A percentile compares a stretch with the other conserved stretches of the same genome.
phyloP scores from a whole-genome alignment of 2,113 vertebrate genomes.

The Daubentonia madagascariensis region DNA sequence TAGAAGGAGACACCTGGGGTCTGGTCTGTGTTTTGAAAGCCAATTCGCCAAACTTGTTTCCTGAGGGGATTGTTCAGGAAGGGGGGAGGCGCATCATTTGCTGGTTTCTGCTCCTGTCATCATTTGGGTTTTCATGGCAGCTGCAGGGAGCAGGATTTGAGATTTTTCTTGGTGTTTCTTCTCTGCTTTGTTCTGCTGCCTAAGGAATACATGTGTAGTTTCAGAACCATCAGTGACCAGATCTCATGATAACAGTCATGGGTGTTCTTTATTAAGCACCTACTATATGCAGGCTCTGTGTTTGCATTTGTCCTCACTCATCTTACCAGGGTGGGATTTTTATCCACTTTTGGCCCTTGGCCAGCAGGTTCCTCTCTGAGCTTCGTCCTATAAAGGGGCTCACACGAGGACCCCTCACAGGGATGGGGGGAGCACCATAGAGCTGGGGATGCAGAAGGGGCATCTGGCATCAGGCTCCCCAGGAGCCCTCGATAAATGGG shows the following conservation, averaged over 20 bases:
- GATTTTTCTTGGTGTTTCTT: background rate
- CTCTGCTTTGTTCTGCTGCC: background rate
- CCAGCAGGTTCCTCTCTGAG: background rate
- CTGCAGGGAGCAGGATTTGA: background rate
- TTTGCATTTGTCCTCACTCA: background rate
- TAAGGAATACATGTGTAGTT: background rate
- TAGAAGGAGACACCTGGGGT: background rate
- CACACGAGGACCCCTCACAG: background rate
- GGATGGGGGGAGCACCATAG: too few species aligned
- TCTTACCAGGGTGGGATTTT: background rate
- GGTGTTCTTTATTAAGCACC: background rate
- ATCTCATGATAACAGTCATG: background rate
- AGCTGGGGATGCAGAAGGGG: background rate
- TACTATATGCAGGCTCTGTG: background rate
- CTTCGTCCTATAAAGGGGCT: background rate
- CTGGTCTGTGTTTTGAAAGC: background rate
- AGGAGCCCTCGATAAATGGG: fast-evolving
- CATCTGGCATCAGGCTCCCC: fast-evolving
- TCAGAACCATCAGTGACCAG: background rate
- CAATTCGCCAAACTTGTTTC: background rate
- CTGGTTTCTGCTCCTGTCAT: background rate
- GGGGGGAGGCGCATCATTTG: background rate
- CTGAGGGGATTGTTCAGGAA: background rate
- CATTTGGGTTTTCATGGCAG: background rate
- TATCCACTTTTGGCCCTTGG: background rate